Conservation (phyloP, 2,797 vertebrate species). For the Trachurus trachurus region DNA sequence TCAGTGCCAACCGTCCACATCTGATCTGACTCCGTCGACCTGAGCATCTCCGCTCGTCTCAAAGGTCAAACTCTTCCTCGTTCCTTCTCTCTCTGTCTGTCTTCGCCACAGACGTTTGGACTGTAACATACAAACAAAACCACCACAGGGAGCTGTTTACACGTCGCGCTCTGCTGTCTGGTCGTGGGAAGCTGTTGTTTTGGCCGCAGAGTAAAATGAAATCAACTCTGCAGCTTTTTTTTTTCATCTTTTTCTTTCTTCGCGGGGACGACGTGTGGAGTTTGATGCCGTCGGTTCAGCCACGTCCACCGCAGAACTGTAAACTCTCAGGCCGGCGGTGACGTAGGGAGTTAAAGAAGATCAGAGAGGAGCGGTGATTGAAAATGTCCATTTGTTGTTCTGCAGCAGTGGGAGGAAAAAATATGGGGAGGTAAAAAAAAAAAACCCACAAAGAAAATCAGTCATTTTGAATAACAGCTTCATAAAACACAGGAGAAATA, state of each 20-base stretch:
- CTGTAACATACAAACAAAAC: conserved; percentile 58
- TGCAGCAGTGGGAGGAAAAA: too few relatives aligned
- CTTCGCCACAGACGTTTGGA: conserved; percentile 7
- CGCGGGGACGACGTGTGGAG: conserved; percentile 43
- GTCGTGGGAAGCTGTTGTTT: conserved; percentile 64
- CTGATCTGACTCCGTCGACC: conserved; percentile 30
- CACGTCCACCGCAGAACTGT: conserved; percentile 50
- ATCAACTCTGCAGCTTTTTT: conserved; percentile 51
- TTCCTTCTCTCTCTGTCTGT: background rate
- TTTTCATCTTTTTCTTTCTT: too few relatives aligned
- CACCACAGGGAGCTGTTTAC: conserved; percentile 68
- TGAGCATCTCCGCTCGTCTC: background rate
- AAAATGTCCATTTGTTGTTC: conserved; percentile 22
- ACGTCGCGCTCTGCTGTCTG: conserved; percentile 39
- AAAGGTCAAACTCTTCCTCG: too few relatives aligned
- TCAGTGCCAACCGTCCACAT: conserved; percentile 43
- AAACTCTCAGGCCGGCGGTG: conserved; percentile 48
- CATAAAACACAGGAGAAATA: background rate
- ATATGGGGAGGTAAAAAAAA: too few relatives aligned
- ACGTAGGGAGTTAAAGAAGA: conserved; percentile 33
- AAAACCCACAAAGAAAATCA: background rate
- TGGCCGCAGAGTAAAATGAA: conserved; percentile 62
- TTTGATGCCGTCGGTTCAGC: conserved; percentile 33
- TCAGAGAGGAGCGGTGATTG: conserved; percentile 46
- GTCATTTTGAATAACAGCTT: background rate